Base-by-base conservation (phyloP, 2,888 invertebrate species). In the Boloria selene region DNA sequence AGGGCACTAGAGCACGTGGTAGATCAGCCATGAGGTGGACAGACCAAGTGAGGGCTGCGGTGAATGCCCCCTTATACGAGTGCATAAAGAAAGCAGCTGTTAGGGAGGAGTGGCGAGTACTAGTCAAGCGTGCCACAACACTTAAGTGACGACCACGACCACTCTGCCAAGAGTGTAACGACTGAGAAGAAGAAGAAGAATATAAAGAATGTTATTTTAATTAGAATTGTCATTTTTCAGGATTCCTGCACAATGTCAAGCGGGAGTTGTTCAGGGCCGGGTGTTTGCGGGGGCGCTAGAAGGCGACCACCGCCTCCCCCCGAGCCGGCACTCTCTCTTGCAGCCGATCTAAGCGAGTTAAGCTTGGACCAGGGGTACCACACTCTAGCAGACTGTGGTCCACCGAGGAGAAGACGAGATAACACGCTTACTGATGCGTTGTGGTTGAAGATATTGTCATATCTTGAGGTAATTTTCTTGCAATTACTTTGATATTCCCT, bases 291-390 rank as follows among this genome's bases (percentile, higher is more conserved):
- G 26, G 90, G 90, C 42, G 90, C 87, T 5, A 82, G 90, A 14
- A 77, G 91, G 13, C 80, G 91, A 5, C 90, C 91, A 10, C 91
- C 92, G 1, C 91, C 91, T 4, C 91, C 92, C 0, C 91, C 92
- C 0, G 90, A 90, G 78, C 90, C 90, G 0, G 84, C 86, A 1
- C 81, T 88, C 45, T 85, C 91, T n/a, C 82, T 91, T 13, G 86
- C 89, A 2, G 90, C 91, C 0, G 91, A 92, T 72, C 80, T 92
- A 55, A 92, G 91, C 70, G 90, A 92, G 78, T 95, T 96, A 51
- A 95, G 94, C 77, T 89, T 96, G 50, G 96, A 96, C 85, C 96
- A 96, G 83, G 96, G 96, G 1, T 96, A 96, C 87, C 96, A 96
- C 76, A 96, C 96, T 7, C 86, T 96, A 65, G 95, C 96, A 0